Percentiles rank a stretch among this genome's conserved stretches.
These are phyloP conservation scores for Oxyura jamaicensis DNA, from an alignment of 2,113 vertebrate genomes.

Conservation along the genomic window DNA sequence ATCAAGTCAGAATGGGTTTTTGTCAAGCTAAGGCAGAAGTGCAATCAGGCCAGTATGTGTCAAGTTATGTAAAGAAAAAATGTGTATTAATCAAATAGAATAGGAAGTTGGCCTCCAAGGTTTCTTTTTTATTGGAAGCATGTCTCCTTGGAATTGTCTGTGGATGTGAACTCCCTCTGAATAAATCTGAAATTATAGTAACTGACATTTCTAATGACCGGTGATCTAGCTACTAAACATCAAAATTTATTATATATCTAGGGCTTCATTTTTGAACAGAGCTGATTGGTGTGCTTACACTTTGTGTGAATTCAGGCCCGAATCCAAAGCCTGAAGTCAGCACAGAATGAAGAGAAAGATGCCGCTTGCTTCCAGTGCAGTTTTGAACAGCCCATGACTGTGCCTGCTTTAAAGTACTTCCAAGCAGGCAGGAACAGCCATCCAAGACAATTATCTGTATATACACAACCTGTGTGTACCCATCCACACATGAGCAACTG, in stretches of 20 bases:
- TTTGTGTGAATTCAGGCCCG: not conserved
- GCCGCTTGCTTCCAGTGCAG: not conserved
- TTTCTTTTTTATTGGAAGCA: constrained; percentile 31
- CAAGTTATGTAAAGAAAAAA: constrained; percentile 36
- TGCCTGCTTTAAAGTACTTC: not conserved
- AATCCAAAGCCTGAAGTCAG: not conserved
- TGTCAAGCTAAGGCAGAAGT: constrained; percentile 19
- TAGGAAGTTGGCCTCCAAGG: constrained; percentile 3
- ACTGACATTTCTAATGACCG: constrained; percentile 31
- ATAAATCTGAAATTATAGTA: not conserved
- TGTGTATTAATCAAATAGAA: constrained; percentile 8
- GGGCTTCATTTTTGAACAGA: not conserved
- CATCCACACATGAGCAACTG: not conserved
- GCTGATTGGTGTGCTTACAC: accelerated
- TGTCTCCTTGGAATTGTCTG: constrained; percentile 12
- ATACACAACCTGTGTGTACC: not conserved
- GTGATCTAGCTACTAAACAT: not conserved
- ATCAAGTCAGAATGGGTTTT: constrained; percentile 18
- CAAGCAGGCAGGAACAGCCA: not conserved
- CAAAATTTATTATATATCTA: not conserved
- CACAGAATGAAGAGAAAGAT: not conserved
- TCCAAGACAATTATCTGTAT: not conserved
- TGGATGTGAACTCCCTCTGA: not conserved
- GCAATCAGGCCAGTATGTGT: constrained; percentile 18
- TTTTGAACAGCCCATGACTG: not conserved